These are phyloP conservation scores for Hippocampus guttulatus DNA, from an alignment of 2,113 vertebrate species.

Conservation along the genomic window DNA sequence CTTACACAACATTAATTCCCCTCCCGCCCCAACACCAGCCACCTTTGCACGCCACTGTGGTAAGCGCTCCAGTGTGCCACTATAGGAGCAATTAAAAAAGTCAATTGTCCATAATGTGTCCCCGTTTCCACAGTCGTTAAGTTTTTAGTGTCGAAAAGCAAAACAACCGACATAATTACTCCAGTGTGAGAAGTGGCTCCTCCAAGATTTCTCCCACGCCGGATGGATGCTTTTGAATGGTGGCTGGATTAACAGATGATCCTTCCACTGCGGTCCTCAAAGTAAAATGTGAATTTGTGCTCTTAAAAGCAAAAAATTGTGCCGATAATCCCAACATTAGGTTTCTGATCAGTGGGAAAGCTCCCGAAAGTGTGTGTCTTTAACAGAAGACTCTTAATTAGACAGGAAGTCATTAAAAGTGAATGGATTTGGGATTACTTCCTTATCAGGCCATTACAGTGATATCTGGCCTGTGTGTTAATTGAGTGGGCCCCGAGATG, in stretches of 20 bases:
- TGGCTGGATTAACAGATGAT: slow-evolving; percentile 39
- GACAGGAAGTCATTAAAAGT: slow-evolving; percentile 75
- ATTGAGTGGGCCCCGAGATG: slow-evolving; percentile 62
- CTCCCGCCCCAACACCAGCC: too few relatives aligned
- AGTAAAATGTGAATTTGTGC: slow-evolving; percentile 23
- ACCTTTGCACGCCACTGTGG: too few relatives aligned
- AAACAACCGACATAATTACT: background rate
- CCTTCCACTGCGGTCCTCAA: slow-evolving; percentile 9
- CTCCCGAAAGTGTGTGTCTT: slow-evolving; percentile 39
- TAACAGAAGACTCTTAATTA: slow-evolving; percentile 65
- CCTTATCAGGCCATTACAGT: slow-evolving; percentile 66
- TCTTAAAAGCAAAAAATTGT: slow-evolving; percentile 29
- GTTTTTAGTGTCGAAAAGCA: background rate
- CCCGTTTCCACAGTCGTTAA: background rate
- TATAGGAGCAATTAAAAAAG: background rate
- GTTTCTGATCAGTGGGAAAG: slow-evolving; percentile 44
- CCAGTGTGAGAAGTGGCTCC: slow-evolving; percentile 49
- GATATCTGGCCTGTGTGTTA: slow-evolving; percentile 63
- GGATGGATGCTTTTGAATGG: slow-evolving; percentile 15
- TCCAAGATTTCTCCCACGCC: slow-evolving; percentile 40
- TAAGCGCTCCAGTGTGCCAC: too few relatives aligned
- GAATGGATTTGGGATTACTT: slow-evolving; percentile 70
- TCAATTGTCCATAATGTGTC: background rate
- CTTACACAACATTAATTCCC: too few relatives aligned
- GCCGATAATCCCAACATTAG: slow-evolving; percentile 57